Evolutionary conservation across 1,140 invertebrate species (phyloP).

Genomic region (Stegodyphus mimosarum): DNA sequence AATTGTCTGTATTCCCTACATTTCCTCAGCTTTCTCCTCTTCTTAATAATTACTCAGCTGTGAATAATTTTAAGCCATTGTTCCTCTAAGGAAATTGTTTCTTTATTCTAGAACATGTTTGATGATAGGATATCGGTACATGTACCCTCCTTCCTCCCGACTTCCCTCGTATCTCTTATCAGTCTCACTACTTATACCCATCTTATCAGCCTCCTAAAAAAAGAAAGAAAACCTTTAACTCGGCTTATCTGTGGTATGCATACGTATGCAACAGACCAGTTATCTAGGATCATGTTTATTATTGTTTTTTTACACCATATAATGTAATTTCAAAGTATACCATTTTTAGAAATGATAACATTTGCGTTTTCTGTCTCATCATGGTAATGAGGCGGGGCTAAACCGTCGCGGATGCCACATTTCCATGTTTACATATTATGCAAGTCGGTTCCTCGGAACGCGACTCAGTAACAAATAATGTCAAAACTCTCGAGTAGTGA

Average conservation of each 20-base stretch:
- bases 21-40: no score
- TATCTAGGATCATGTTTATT: conserved; percentile 18
- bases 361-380: conserved; percentile 11
- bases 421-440: no score
- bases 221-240: not conserved
- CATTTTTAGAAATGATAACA: conserved; percentile 45
- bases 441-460: no score
- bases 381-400: not conserved
- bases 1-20: no score
- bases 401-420: not conserved
- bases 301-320: conserved; percentile 19
- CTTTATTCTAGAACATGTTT: conserved; percentile 9
- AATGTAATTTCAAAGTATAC: conserved; percentile 21
- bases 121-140: not conserved
- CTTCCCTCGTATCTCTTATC: no score
- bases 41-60: no score
- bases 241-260: conserved; percentile 18
- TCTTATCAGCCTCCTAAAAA: conserved; percentile 4
- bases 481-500: no score
- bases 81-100: not conserved
- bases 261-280: conserved; percentile 25
- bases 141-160: not conserved
- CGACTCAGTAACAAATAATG: no score
- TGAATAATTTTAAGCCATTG: not conserved
- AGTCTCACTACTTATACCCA: not conserved